Conservation (phyloP, 2,113 vertebrate species). For the Pterocles orientalis region DNA sequence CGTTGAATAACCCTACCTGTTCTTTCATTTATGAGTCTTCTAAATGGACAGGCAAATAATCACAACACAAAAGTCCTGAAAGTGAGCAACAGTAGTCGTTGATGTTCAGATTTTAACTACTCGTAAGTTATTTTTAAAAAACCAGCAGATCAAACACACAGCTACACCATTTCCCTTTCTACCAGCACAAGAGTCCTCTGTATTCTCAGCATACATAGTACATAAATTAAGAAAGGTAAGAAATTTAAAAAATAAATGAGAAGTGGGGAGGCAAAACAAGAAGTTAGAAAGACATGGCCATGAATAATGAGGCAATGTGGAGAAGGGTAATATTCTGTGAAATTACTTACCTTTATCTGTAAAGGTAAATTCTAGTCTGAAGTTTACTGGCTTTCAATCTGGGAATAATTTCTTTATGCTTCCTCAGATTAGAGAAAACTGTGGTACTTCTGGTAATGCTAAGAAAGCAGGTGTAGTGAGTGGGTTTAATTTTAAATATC, state of each 20-base stretch:
- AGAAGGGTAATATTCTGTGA: background rate
- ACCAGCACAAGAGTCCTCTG: background rate
- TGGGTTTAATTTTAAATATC: background rate
- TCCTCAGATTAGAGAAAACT: background rate
- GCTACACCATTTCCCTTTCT: background rate
- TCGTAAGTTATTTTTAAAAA: background rate
- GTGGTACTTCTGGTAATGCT: background rate
- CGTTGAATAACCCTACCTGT: background rate
- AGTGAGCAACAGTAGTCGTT: background rate
- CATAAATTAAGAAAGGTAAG: background rate
- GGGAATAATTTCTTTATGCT: background rate
- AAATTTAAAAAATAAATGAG: background rate
- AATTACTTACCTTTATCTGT: conserved; percentile 26
- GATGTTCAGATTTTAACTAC: background rate
- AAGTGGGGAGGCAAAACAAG: background rate
- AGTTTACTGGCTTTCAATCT: conserved; percentile 2
- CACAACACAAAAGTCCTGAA: background rate
- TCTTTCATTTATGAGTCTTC: background rate
- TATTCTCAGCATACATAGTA: background rate
- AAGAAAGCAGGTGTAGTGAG: background rate
- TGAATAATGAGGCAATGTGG: background rate
- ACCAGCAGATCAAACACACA: background rate
- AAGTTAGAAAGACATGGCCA: background rate
- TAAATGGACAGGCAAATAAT: conserved; percentile 9
- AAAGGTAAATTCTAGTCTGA: conserved; percentile 6